Evolutionary conservation across 2,888 invertebrate species (phyloP).

Genomic region (Galerucella calmariensis): DNA sequence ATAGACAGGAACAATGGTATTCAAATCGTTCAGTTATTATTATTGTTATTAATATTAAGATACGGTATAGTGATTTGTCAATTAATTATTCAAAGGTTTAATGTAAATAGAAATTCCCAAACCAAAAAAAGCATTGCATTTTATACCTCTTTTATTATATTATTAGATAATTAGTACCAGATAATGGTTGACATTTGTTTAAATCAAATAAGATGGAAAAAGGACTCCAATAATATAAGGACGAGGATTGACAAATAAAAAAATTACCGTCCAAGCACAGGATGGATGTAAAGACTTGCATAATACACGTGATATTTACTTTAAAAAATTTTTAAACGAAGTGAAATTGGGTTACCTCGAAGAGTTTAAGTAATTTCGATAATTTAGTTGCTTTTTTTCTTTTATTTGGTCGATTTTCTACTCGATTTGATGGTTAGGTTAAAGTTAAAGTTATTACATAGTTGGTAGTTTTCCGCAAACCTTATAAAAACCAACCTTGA

Average conservation of each 20-base stretch:
- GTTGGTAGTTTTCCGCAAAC: neutral
- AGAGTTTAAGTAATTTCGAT: slow-evolving; percentile 13
- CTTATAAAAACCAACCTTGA: neutral
- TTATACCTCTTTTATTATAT: neutral
- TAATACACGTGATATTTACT: slow-evolving; percentile 16
- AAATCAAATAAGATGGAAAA: neutral
- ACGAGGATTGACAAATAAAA: slow-evolving; percentile 17
- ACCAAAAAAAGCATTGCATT: no score
- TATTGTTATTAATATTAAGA: slow-evolving; percentile 6
- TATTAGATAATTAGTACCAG: slow-evolving; percentile 3
- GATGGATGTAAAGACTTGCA: slow-evolving; percentile 13
- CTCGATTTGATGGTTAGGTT: neutral
- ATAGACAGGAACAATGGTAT: neutral
- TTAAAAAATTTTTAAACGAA: neutral
- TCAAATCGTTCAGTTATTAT: slow-evolving; percentile 3
- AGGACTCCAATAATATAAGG: neutral
- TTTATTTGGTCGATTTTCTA: neutral
- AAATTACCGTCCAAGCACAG: slow-evolving; percentile 15
- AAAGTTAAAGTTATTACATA: neutral
- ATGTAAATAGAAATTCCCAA: no score
- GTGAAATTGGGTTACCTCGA: slow-evolving; percentile 4
- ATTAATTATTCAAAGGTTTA: neutral
- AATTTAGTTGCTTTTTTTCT: neutral
- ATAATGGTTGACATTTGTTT: slow-evolving; percentile 7
- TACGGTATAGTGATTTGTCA: slow-evolving; percentile 3